phyloP scores from a whole-genome alignment of 1,140 invertebrate species.

The Goniozus legneri region DNA sequence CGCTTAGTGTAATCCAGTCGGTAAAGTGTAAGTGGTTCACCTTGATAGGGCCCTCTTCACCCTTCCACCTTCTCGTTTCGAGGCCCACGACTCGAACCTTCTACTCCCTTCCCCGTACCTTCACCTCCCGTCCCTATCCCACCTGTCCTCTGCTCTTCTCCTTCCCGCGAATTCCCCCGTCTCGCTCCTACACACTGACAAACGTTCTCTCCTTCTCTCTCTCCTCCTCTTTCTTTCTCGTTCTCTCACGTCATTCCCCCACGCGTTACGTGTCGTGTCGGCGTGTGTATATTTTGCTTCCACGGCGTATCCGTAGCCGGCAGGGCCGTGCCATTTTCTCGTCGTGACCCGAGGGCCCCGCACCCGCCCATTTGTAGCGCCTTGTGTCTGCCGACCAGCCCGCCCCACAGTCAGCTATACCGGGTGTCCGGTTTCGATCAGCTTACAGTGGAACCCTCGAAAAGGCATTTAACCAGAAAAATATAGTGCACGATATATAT shows the following conservation, averaged over 20 bases:
- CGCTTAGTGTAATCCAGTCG: constrained; percentile 52
- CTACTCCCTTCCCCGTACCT: constrained; percentile 10
- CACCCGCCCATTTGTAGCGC: constrained; percentile 51
- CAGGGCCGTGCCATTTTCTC: constrained; percentile 37
- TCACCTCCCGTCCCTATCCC: constrained; percentile 8
- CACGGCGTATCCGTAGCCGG: constrained; percentile 13
- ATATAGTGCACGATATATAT: too few relatives aligned
- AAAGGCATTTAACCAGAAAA: background rate
- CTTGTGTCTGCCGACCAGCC: constrained; percentile 47
- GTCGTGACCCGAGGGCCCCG: constrained; percentile 45
- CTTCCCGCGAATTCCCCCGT: background rate
- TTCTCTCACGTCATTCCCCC: background rate
- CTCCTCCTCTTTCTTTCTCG: background rate
- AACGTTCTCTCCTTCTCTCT: constrained; percentile 4
- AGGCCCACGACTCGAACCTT: constrained; percentile 11
- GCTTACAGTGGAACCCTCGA: background rate
- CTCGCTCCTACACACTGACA: constrained; percentile 2
- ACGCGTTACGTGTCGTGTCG: too few relatives aligned
- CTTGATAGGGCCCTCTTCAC: constrained; percentile 43
- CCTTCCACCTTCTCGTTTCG: constrained; percentile 2
- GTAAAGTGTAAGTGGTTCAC: constrained; percentile 51
- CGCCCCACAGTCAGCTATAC: constrained; percentile 36
- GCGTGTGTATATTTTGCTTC: too few relatives aligned
- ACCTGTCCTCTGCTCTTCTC: constrained; percentile 13
- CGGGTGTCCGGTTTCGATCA: too few relatives aligned